Percentiles rank a stretch among this genome's conserved stretches.
Evolutionary conservation across 2,797 vertebrate species (phyloP).

Genomic region (Ceryle rudis): DNA sequence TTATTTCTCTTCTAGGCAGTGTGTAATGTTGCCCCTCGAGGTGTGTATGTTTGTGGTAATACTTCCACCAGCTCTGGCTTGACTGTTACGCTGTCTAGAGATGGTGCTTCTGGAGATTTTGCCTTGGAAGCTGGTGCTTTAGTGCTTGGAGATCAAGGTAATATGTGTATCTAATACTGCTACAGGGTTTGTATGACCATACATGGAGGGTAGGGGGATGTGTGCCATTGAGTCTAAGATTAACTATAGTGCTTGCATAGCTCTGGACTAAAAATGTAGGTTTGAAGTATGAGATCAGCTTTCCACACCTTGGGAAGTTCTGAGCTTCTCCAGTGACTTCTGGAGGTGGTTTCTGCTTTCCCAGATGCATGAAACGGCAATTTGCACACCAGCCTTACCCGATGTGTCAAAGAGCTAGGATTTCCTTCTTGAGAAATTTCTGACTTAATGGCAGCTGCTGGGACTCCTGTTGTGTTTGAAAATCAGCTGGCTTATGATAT

Average conservation of each 20-base stretch:
- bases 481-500: background rate
- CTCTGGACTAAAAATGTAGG: background rate
- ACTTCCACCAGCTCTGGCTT: slow-evolving; percentile 94
- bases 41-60: slow-evolving; percentile 97
- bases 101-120: slow-evolving; percentile 91
- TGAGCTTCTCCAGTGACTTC: background rate
- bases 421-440: background rate
- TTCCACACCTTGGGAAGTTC: background rate
- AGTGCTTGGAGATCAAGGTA: slow-evolving; percentile 93
- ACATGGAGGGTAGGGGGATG: rapidly evolving
- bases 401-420: background rate
- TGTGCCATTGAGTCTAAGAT: background rate
- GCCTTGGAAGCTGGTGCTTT: slow-evolving; percentile 95
- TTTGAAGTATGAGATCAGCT: background rate
- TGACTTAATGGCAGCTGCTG: background rate
- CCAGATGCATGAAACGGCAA: background rate
- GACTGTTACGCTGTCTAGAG: slow-evolving; percentile 93
- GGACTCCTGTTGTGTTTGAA: background rate
- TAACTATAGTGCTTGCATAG: background rate
- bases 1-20: slow-evolving; percentile 84
- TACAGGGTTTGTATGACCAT: background rate
- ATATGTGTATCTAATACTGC: background rate
- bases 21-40: slow-evolving; percentile 93
- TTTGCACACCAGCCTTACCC: background rate
- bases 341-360: background rate